Conservation (phyloP, 2,888 invertebrate genomes). For the Oscheius sp. region DNA sequence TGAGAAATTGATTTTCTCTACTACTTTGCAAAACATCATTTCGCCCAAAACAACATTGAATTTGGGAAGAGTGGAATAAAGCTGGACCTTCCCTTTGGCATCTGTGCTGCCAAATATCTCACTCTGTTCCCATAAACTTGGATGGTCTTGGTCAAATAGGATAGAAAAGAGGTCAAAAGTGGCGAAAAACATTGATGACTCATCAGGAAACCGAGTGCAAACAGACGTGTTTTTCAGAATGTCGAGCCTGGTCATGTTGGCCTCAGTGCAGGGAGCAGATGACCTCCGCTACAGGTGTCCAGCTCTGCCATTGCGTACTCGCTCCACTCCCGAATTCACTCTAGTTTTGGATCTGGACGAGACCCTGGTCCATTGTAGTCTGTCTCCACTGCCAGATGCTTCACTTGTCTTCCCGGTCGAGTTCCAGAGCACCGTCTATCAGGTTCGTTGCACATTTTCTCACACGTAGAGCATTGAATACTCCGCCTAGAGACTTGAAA, state of each 20-base stretch:
- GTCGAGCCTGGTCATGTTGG: constrained; percentile 84
- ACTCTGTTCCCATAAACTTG: too few species aligned
- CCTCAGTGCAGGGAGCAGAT: constrained; percentile 85
- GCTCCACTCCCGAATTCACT: constrained; percentile 89
- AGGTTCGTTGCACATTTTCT: constrained; percentile 71
- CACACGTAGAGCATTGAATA: not conserved
- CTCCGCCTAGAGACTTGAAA: not conserved
- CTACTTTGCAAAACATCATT: too few species aligned
- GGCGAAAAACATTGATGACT: not conserved
- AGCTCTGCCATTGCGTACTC: constrained; percentile 89
- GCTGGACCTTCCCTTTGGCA: too few species aligned
- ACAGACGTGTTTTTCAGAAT: not conserved
- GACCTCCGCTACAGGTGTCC: constrained; percentile 79
- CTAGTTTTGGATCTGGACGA: constrained; percentile 87
- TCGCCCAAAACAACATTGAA: too few species aligned
- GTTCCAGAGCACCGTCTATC: constrained; percentile 90
- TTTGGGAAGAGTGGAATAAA: too few species aligned
- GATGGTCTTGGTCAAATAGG: too few species aligned
- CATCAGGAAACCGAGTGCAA: too few species aligned
- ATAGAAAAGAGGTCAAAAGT: not conserved
- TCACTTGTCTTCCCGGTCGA: constrained; percentile 91
- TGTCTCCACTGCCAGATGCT: constrained; percentile 90
- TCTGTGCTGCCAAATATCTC: too few species aligned
- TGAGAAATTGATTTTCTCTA: too few species aligned
- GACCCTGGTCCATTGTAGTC: constrained; percentile 92